Percentiles rank a stretch among this genome's conserved stretches.
phyloP scores from a whole-genome alignment of 2,113 vertebrate genomes.

The Cygnus buccinator region DNA sequence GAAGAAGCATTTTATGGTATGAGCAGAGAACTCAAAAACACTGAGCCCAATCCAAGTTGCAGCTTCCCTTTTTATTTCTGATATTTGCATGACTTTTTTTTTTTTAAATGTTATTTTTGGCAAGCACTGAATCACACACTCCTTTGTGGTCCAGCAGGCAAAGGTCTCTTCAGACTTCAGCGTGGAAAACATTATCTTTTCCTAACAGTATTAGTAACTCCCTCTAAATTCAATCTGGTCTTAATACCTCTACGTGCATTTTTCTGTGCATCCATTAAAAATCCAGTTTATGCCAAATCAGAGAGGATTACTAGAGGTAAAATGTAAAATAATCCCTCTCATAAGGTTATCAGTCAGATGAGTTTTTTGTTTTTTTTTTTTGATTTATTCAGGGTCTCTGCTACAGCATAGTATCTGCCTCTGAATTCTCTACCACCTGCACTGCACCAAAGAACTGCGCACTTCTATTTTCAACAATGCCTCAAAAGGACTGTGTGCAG shows the following conservation, averaged over 20 bases:
- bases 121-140: not conserved
- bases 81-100: accelerated
- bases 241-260: not conserved
- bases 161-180: not conserved
- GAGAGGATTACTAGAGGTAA: not conserved
- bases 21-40: not conserved
- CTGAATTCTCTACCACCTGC: not conserved
- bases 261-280: not conserved
- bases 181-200: not conserved
- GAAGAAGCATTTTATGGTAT: not conserved
- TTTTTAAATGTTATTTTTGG: not conserved
- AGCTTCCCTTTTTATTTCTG: not conserved
- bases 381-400: not conserved
- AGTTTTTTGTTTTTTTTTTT: not conserved
- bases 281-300: not conserved
- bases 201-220: not conserved
- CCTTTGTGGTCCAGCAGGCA: not conserved
- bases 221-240: not conserved
- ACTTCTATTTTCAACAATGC: not conserved
- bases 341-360: not conserved
- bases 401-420: not conserved
- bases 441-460: not conserved
- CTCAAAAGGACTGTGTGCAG: not conserved
- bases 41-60: not conserved
- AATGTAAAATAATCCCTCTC: not conserved